Conservation (phyloP, 1,140 invertebrate species). For the roundworm (Caenorhabditis elegans) region WBcel235 BX284604.4:4570501-4571000, state of each 20-base stretch:
- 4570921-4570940: conserved; percentile 24
- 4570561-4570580: no score
- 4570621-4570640: background rate
- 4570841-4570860: background rate
- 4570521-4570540: no score
- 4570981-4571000: background rate
- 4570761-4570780: background rate
- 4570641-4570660: background rate
- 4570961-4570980: conserved; percentile 25
- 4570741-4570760: conserved; percentile 33
- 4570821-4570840: background rate
- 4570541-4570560: no score
- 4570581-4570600: no score
- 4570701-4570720: conserved; percentile 26
- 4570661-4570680: no score
- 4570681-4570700: background rate
- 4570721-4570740: conserved; percentile 31
- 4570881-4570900: conserved; percentile 14
- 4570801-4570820: conserved; percentile 30
- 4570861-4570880: background rate
- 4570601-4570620: no score
- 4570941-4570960: conserved; percentile 22
- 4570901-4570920: conserved; percentile 21
- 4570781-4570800: conserved; percentile 16
- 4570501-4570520: no score